phyloP scores from a whole-genome alignment of 2,888 invertebrate species.

The Sesamia inferens region DNA sequence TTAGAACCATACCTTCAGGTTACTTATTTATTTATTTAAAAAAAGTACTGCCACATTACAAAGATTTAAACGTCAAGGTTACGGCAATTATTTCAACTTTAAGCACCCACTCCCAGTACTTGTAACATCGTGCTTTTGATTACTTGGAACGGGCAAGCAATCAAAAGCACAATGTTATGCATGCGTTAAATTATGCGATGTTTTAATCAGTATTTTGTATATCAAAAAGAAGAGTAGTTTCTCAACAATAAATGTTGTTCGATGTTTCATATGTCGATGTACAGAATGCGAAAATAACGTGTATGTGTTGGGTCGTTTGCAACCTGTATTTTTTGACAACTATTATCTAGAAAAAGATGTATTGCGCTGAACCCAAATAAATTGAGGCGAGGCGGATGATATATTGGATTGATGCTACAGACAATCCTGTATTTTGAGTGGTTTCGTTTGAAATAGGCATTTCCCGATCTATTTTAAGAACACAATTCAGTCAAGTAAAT shows the following conservation, averaged over 20 bases:
- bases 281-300: background rate
- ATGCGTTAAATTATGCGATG: background rate
- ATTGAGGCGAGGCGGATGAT: background rate
- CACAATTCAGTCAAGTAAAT: background rate
- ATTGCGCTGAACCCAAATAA: background rate
- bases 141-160: background rate
- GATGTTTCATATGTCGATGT: background rate
- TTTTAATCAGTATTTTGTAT: background rate
- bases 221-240: background rate
- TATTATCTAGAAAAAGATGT: background rate
- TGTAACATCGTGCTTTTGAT: background rate
- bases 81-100: too few relatives aligned
- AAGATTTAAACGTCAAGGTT: too few relatives aligned
- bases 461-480: background rate
- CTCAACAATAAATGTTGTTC: too few relatives aligned
- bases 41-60: too few relatives aligned
- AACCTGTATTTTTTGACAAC: background rate
- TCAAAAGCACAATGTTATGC: background rate
- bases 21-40: too few relatives aligned
- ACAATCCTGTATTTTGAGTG: background rate
- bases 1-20: too few relatives aligned
- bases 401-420: constrained; percentile 4
- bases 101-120: too few relatives aligned
- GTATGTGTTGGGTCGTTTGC: background rate
- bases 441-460: background rate